Base-by-base conservation (phyloP, 1,140 invertebrate genomes). In the Sinonovacula constricta region DNA sequence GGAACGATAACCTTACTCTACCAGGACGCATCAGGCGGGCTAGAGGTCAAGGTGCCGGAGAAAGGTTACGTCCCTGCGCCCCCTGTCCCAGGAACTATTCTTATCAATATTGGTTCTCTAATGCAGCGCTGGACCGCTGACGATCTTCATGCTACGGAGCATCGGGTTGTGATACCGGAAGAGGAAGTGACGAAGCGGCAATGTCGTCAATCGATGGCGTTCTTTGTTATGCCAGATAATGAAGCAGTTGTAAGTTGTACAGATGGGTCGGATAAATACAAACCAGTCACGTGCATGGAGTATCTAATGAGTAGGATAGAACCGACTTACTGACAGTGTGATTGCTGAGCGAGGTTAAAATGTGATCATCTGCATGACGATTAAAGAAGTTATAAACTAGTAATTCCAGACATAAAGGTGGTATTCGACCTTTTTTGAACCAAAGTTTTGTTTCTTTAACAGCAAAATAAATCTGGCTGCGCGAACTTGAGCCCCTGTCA, bases 161-260 rank as follows among this genome's bases (percentile, higher is more conserved):
- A 96, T 86, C 94, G 95, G 7, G 94, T 95, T 1, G 92, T 95
- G 0, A 92, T 95, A 3, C 95, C 95, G 0, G 92, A 94, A 71
- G 93, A 93, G 26, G 92, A 93, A 78, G 92, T 91, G 70, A 91
- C 92, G 18, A 92, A 93, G 54, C 91, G 92, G 0, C 92, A 93
- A 49, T 92, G 93, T 3, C 93, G 94, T 28, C 94, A 95, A 87
- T 95, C 94, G 31, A 93, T 96, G 36, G 95, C 93, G 0, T 95
- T 94, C 91, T 95, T 96, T 90, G 93, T 95, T 70, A 94, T 95
- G 88, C 95, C 95, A 0, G 94, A 95, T 89, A 90, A 93, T 75
- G 90, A 93, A 51, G 91, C 92, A 1, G 79, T 89, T 3, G 89
- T 95, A 34, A 92, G 93, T 57, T 92, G 93, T 57, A 87, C 94